Evolutionary conservation across 2,113 vertebrate species (phyloP).

Genomic region (Nibea albiflora): DNA sequence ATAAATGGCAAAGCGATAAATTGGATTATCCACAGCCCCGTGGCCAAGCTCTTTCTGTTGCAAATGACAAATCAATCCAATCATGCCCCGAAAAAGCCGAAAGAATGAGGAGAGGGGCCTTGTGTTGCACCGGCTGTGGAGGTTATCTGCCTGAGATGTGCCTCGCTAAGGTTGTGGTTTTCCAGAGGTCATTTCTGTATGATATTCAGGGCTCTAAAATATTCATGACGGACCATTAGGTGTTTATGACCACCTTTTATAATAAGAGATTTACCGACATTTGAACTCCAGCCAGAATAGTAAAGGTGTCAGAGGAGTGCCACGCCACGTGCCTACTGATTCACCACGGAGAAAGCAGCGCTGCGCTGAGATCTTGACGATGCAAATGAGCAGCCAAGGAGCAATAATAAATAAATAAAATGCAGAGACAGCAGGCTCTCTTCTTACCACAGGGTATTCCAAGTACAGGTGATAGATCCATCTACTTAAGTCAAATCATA

Average conservation of each 20-base stretch:
- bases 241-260: conserved; percentile 79
- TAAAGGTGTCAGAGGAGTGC: conserved; percentile 65
- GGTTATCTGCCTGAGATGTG: conserved; percentile 56
- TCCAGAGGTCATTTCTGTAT: conserved; percentile 69
- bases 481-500: conserved; percentile 49
- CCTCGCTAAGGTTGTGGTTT: conserved; percentile 61
- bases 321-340: conserved; percentile 59
- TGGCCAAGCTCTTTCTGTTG: conserved; percentile 76
- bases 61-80: conserved; percentile 82
- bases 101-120: conserved; percentile 54
- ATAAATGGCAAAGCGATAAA: conserved; percentile 84
- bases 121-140: conserved; percentile 36
- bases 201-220: conserved; percentile 73
- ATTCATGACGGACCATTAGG: conserved; percentile 78
- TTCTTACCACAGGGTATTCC: conserved; percentile 30
- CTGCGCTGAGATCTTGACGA: conserved; percentile 1
- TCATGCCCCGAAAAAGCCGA: conserved; percentile 64
- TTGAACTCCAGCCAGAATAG: conserved; percentile 67
- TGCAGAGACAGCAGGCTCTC: conserved; percentile 34
- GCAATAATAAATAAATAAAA: conserved; percentile 48
- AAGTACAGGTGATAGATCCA: conserved; percentile 49
- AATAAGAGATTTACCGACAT: conserved; percentile 75
- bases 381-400: conserved; percentile 52
- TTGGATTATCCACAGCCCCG: conserved; percentile 80
- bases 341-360: conserved; percentile 17